These are phyloP conservation scores for Lepidochrysops patricia DNA, from an alignment of 2,888 invertebrate genomes.

Conservation along the genomic window DNA sequence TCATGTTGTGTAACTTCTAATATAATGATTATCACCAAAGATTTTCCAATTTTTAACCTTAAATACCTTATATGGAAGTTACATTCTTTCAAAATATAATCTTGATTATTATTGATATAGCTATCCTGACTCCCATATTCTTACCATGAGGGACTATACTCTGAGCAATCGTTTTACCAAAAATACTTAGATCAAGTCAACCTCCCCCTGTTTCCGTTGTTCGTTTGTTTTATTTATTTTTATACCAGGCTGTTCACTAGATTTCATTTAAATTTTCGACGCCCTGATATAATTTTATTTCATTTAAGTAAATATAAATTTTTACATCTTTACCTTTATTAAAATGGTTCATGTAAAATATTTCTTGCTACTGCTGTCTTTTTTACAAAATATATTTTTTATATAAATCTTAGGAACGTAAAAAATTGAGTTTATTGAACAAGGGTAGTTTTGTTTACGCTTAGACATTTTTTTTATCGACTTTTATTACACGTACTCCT, in stretches of 20 bases:
- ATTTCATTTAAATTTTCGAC: slow-evolving; percentile 41
- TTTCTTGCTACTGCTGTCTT: slow-evolving; percentile 10
- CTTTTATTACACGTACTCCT: no score
- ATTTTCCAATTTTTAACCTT: background rate
- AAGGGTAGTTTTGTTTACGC: background rate
- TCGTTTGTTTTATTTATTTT: slow-evolving; percentile 39
- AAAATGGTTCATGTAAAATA: background rate
- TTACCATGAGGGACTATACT: slow-evolving; percentile 65
- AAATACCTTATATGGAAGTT: slow-evolving; percentile 46
- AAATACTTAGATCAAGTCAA: slow-evolving; percentile 43
- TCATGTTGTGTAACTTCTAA: background rate
- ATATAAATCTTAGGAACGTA: background rate
- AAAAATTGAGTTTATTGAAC: background rate
- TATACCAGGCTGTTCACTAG: slow-evolving; percentile 27
- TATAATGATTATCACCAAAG: background rate
- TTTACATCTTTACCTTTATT: background rate
- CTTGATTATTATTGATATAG: slow-evolving; percentile 18
- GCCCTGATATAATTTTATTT: slow-evolving; percentile 52
- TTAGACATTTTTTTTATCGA: background rate
- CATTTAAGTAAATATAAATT: slow-evolving; percentile 32
- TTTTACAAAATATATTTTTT: background rate
- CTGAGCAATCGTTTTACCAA: slow-evolving; percentile 26
- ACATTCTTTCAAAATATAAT: slow-evolving; percentile 32
- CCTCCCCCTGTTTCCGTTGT: slow-evolving; percentile 71
- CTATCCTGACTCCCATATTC: slow-evolving; percentile 23